Base-by-base conservation (phyloP, 1,140 invertebrate species). In the Oryzaephilus surinamensis region DNA sequence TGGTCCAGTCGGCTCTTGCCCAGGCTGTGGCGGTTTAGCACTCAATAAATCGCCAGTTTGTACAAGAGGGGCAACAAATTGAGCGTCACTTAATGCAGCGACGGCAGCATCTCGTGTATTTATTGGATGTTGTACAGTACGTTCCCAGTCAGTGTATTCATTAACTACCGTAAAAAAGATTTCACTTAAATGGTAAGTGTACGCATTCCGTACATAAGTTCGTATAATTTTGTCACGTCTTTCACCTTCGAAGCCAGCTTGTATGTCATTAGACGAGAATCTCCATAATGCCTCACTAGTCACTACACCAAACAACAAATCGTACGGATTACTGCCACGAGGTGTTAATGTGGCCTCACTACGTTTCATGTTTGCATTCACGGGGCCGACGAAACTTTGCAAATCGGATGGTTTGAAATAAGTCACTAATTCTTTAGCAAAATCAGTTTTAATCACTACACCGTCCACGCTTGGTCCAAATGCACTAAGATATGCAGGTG, bases 141-240 rank as follows among this genome's bases (percentile, higher is more conserved):
- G 70, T 58, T 94, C 89, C 93, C 93, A 97, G 60, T 97, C 90
- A 6, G 90, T 95, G 58, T 99, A 99, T 53, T 97, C 92, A 58
- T 97, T 97, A 21, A 95, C 84, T 14, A 84, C 81, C 23, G 94
- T 96, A 54, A 94, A 91, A 65, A 93, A 94, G 60, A 98, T 96
- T 64, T 98, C 93, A 52, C 90, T 92, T 45, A 95, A 73, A 62
- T 97, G 93, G 66, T 89, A 95, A 38, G 78, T 83, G 67, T 91
- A 95, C 18, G 90, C 79, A 63, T 97, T 97, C 32, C 93, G 73
- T 10, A 91, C 84, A 56, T 97, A 89, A 6, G 92, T 96, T 46
- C 93, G 74, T 48, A 97, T 77, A 52, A 96, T 92, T 61, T 84
- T 81, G 58, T 93, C 87, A 40, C 93, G 76, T 40, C 88, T 70